Base-by-base conservation (phyloP, 2,797 vertebrate genomes). In the Urocyon cinereoargenteus region DNA sequence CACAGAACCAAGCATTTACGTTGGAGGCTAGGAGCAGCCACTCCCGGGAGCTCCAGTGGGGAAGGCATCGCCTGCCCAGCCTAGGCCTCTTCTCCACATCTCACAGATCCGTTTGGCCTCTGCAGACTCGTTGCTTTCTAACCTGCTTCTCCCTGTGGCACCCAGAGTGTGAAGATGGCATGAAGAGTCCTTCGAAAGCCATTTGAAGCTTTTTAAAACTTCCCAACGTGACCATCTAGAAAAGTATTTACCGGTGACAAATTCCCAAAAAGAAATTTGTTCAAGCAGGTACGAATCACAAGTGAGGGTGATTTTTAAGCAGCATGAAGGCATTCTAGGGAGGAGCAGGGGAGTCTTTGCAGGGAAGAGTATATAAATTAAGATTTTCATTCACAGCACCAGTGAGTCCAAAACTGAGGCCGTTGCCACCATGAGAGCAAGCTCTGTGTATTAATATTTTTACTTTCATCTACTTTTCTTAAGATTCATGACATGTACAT, bases 391-490 rank as follows among this genome's bases (percentile, higher is more conserved):
- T 97, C 95, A 78, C 87, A 73, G 19, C 16, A 28, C 90, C 83
- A 84, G 34, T 91, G 97, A 98, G 97, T 90, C 97, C 91, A 98
- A 97, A 98, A 97, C 4, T 87, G 68, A 97, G 89, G 62, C 31
- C 62, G 72, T 94, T 90, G 88, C 96, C 96, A 91, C 94, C 95
- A 91, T 96, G 96, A 98, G 95, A 98, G 31, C 40, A 86, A 49
- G 26, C 55, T 94, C 57, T 90, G 34, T 0, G 3, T 24, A 64
- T 64, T 75, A 72, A 15, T 26, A 57, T 62, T 57, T 86, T 40
- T 59, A 34, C 51, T 64, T 73, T 92, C 45, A 24, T 64, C 72
- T 81, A 16, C 19, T 88, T 85, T 81, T 81, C 72, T 79, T 94
- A 85, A 72, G 79, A 86, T 28, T 81, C 55, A 85, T 75, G 31